Base-by-base conservation (phyloP, 2,888 invertebrate genomes). In the Coenonympha glycerion region DNA sequence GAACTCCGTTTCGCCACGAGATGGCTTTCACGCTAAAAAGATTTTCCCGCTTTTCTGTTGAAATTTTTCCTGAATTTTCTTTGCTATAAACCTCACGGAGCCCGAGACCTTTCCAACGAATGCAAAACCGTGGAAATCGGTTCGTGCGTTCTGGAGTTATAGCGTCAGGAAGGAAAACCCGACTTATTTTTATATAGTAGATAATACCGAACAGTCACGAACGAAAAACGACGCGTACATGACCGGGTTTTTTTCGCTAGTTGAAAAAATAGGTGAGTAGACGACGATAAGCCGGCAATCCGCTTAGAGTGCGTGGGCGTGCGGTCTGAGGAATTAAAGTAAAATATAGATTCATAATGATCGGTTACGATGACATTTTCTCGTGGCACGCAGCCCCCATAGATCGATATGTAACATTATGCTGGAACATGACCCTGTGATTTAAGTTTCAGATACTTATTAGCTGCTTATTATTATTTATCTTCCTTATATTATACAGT, bases 221-320 rank as follows among this genome's bases (percentile, higher is more conserved):
- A 13, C 16, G 5, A 11, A 33, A 21, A 15, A 13, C 18, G 13
- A 9, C 16, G 3, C 36, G 13, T 4, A 28, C 46, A 8, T 15
- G 46, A 19, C 36, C n/a, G 24, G 24, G 24, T 47, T 40, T 49
- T 82, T 82, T 79, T 79, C 79, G 74, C 76, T 71, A 77, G 74
- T 77, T 72, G 68, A 71, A 79, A 71, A 83, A 78, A 75, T 82
- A 78, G 77, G 79, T 79, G 74, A 77, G 75, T 68, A 69, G 69
- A 65, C 66, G 73, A 69, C 79, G 81, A 78, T 85, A 86, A 85
- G 82, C 77, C 66, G 73, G 64, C 79, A 87, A 87, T 86, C 87
- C 82, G 82, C 83, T 86, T 87, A 85, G 71, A 59, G 72, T 69
- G 73, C 68, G 78, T 76, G 71, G 75, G 74, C 69, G 74, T 71